These are phyloP conservation scores for Catamblyrhynchus diadema DNA, from an alignment of 2,797 vertebrate genomes.

Conservation along the genomic window DNA sequence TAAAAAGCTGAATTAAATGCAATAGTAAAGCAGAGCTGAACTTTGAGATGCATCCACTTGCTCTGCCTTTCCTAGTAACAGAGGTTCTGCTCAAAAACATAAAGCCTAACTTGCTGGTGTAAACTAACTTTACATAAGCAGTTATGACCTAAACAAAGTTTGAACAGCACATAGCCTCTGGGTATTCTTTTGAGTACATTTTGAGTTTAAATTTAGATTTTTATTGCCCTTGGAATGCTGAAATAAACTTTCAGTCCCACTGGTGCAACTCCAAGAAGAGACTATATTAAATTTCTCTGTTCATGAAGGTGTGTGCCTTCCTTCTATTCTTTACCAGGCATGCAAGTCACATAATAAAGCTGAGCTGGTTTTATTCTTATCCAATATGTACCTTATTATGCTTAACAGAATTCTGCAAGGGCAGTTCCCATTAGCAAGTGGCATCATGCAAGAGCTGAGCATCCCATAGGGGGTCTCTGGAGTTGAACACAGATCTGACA, in stretches of 20 bases:
- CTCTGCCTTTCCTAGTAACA: not conserved
- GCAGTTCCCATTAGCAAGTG: not conserved
- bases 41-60: not conserved
- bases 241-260: conserved; percentile 53
- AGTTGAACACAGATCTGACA: not conserved
- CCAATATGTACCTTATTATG: not conserved
- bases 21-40: not conserved
- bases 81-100: not conserved
- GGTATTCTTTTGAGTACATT: not conserved
- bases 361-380: conserved; percentile 3
- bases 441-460: not conserved
- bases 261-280: conserved; percentile 27
- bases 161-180: not conserved
- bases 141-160: conserved; percentile 55
- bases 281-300: conserved; percentile 56
- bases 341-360: conserved; percentile 39
- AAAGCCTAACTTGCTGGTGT: not conserved
- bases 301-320: not conserved
- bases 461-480: not conserved
- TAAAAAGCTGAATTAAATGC: not conserved
- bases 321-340: conserved; percentile 54
- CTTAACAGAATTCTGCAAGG: not conserved
- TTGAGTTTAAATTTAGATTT: conserved; percentile 61
- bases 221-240: conserved; percentile 62
- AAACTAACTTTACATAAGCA: conserved; percentile 18